phyloP scores from a whole-genome alignment of 1,140 invertebrate genomes.

The Acyrthosiphon pisum region DNA sequence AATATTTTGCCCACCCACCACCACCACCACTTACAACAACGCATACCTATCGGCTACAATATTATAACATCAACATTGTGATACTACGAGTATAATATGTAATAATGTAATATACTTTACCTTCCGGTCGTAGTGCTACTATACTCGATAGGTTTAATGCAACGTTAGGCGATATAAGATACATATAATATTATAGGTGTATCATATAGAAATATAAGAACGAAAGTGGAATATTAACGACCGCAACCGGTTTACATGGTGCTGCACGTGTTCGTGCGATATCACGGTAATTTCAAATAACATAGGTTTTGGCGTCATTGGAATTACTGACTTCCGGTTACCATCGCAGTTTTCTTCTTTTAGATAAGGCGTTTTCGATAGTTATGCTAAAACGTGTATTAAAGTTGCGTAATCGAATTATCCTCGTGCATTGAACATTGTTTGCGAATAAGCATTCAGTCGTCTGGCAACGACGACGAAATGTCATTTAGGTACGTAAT shows the following conservation, averaged over 20 bases:
- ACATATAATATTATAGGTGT: neutral
- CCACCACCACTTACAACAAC: too few species aligned
- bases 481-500: neutral
- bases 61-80: neutral
- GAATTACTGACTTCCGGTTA: slow-evolving; percentile 6
- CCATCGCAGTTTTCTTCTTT: neutral
- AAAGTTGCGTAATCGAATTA: neutral
- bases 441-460: neutral
- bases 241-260: slow-evolving; percentile 40
- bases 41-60: neutral
- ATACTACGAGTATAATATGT: neutral
- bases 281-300: neutral
- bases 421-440: neutral
- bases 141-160: neutral
- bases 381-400: neutral
- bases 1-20: neutral
- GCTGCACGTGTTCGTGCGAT: slow-evolving; percentile 6
- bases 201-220: neutral
- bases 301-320: neutral
- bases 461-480: neutral
- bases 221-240: slow-evolving; percentile 51
- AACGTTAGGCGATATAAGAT: neutral
- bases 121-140: neutral
- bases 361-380: neutral
- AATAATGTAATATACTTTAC: neutral